These are phyloP conservation scores for Trissonchulus sp. DNA, from an alignment of 2,888 invertebrate genomes.

Conservation along the genomic window DNA sequence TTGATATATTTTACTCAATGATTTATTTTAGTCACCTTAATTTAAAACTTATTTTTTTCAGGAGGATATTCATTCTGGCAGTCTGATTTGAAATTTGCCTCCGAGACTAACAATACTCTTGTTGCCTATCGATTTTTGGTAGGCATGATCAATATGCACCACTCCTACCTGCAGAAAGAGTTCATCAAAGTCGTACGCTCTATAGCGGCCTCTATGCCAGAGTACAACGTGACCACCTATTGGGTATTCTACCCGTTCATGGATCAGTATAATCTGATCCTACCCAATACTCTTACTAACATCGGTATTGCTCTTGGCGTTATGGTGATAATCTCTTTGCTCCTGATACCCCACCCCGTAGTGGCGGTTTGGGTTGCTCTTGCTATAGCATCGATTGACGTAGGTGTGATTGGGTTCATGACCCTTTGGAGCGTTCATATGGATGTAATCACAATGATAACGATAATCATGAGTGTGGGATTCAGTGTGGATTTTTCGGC, in stretches of 20 bases:
- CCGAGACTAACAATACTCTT: not conserved
- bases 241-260: conserved; percentile 51
- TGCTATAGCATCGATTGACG: conserved; percentile 84
- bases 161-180: conserved; percentile 45
- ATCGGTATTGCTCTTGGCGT: conserved; percentile 57
- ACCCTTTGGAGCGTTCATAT: conserved; percentile 87
- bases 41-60: no score
- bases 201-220: conserved; percentile 37
- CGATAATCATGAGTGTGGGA: conserved; percentile 92
- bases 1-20: no score
- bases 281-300: conserved; percentile 50
- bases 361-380: conserved; percentile 91
- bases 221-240: conserved; percentile 50
- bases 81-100: not conserved
- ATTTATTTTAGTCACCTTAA: no score
- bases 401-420: conserved; percentile 92
- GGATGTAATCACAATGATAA: conserved; percentile 77
- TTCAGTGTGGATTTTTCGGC: conserved; percentile 91
- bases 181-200: conserved; percentile 45
- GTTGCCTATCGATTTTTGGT: not conserved
- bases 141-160: conserved; percentile 39
- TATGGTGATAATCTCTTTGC: conserved; percentile 87
- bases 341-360: conserved; percentile 83
- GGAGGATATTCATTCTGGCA: not conserved
- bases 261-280: conserved; percentile 50